Evolutionary conservation across 35 echinoderm and acorn worm species (phyloP).

Genomic region (Apostichopus parvimensis): DNA sequence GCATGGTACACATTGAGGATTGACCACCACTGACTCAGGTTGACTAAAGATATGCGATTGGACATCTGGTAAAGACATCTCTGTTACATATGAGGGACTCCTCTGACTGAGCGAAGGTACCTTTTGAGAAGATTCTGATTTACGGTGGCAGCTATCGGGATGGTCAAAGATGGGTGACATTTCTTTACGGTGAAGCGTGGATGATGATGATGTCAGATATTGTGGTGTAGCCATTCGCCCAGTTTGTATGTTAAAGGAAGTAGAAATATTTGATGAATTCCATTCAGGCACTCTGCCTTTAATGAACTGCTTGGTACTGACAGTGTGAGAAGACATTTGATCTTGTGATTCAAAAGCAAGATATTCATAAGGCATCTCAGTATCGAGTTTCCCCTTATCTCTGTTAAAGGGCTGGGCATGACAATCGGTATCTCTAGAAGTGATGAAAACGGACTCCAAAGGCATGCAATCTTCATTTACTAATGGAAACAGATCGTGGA

Average conservation of each 20-base stretch:
- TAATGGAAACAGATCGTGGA: not conserved
- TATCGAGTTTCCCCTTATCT: not conserved
- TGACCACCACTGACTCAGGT: not conserved
- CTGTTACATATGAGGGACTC: not conserved
- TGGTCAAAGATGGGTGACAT: not conserved
- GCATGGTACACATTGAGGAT: not conserved
- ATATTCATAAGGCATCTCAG: not conserved
- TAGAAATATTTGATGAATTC: no score
- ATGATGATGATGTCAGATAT: not conserved
- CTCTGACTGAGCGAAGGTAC: constrained; percentile 14
- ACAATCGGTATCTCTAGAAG: not conserved
- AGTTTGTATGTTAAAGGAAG: no score
- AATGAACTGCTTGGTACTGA: no score
- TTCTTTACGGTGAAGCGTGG: not conserved
- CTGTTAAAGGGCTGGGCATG: not conserved
- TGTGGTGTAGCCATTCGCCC: no score
- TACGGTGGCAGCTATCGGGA: not conserved
- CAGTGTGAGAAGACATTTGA: no score
- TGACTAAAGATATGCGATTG: not conserved
- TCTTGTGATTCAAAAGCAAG: not conserved
- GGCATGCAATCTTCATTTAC: not conserved
- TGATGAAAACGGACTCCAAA: not conserved
- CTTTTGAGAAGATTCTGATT: not conserved
- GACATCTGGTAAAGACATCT: constrained; percentile 6
- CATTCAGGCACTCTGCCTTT: no score